A percentile compares a stretch with the other conserved stretches of the same genome.
Conservation (phyloP, 2,113 vertebrate genomes). For the Elaphurus davidianus region DNA sequence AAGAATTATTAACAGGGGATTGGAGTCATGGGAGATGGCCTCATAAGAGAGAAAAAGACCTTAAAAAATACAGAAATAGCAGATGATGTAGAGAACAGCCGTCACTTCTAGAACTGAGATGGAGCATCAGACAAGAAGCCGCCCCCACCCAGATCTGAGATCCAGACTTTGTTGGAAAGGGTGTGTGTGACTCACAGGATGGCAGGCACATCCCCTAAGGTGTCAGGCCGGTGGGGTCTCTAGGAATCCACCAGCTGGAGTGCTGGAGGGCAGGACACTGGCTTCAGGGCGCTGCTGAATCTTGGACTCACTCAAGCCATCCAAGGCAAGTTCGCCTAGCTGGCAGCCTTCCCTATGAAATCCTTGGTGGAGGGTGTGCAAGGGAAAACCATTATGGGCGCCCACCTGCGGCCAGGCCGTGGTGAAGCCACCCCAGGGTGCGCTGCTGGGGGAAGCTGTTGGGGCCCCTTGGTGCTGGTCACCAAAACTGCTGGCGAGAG, state of each 20-base stretch:
- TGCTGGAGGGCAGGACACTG: not conserved
- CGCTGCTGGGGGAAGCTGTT: too few relatives aligned
- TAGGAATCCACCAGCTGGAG: not conserved
- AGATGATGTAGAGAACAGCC: not conserved
- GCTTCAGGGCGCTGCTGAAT: not conserved
- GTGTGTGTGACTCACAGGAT: not conserved
- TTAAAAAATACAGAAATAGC: not conserved
- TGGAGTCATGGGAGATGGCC: not conserved
- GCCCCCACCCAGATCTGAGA: not conserved
- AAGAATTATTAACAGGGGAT: not conserved
- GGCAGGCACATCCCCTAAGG: not conserved
- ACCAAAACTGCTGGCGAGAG: not conserved
- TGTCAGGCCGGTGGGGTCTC: not conserved
- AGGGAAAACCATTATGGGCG: not conserved
- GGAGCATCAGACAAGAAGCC: not conserved
- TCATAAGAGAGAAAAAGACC: not conserved
- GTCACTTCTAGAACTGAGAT: too few relatives aligned
- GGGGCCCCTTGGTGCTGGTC: not conserved
- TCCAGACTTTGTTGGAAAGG: not conserved
- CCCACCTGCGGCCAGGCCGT: not conserved
- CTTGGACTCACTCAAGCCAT: not conserved
- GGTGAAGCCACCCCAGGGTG: not conserved
- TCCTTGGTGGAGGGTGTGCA: not conserved
- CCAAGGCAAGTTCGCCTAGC: not conserved
- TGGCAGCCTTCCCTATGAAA: rapidly evolving